Evolutionary conservation across 2,888 invertebrate species (phyloP).

Genomic region (Drosophila borealis): DNA sequence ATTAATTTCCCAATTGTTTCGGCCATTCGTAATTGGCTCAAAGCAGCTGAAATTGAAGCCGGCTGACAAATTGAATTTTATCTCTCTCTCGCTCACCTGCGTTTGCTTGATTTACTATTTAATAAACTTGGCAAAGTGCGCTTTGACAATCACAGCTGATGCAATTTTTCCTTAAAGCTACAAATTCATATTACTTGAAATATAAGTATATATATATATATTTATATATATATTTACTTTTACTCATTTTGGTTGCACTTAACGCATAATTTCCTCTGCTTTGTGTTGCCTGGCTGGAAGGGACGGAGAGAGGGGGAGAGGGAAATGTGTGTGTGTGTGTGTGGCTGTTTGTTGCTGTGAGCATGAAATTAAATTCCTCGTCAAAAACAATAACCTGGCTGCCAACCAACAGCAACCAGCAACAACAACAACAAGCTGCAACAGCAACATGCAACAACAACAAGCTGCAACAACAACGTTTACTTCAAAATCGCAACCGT

Average conservation of each 20-base stretch:
- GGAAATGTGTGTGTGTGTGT: slow-evolving; percentile 7
- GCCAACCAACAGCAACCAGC: slow-evolving; percentile 35
- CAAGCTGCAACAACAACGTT: slow-evolving; percentile 23
- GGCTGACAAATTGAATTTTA: neutral
- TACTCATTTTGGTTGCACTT: slow-evolving; percentile 39
- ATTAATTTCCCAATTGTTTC: neutral
- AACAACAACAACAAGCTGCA: slow-evolving; percentile 15
- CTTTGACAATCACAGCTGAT: slow-evolving; percentile 10
- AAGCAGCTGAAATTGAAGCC: neutral
- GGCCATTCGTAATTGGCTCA: slow-evolving; percentile 6
- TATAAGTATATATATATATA: neutral
- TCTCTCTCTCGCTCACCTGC: neutral
- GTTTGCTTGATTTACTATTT: slow-evolving; percentile 13
- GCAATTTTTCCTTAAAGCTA: slow-evolving; percentile 6
- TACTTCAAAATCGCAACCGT: slow-evolving; percentile 31
- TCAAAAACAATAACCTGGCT: slow-evolving; percentile 72
- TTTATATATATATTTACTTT: slow-evolving; percentile 4
- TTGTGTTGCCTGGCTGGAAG: slow-evolving; percentile 30
- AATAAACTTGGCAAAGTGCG: slow-evolving; percentile 21
- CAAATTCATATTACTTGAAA: neutral
- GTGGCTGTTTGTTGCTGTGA: slow-evolving; percentile 29
- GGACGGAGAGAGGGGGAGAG: too few species aligned
- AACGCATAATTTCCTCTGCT: slow-evolving; percentile 62
- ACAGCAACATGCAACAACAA: slow-evolving; percentile 21
- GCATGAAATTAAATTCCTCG: slow-evolving; percentile 74